phyloP scores from a whole-genome alignment of 1,140 invertebrate species.

The Anthonomus grandis region DNA sequence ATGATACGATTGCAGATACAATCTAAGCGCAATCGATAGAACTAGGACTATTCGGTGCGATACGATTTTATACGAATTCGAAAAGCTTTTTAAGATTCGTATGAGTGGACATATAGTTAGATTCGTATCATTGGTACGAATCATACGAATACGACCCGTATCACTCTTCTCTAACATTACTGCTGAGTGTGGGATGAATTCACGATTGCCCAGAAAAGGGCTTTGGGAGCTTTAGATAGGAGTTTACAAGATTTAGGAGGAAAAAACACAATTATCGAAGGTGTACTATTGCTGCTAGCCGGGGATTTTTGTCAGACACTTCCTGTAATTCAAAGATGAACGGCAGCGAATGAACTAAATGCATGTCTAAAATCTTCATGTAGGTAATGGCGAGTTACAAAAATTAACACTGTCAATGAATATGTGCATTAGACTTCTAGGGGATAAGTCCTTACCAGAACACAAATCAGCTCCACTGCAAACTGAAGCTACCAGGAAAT shows the following conservation, averaged over 20 bases:
- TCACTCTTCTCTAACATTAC: too few species aligned
- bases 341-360: constrained; percentile 50
- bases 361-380: constrained; percentile 45
- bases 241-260: constrained; percentile 40
- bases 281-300: constrained; percentile 45
- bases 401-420: constrained; percentile 48
- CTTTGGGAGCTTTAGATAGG: constrained; percentile 47
- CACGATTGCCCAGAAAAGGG: constrained; percentile 49
- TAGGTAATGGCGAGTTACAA: constrained; percentile 48
- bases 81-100: too few species aligned
- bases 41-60: too few species aligned
- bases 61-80: too few species aligned
- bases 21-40: too few species aligned
- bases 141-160: too few species aligned
- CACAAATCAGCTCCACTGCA: constrained; percentile 42
- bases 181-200: constrained; percentile 48
- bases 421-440: too few species aligned
- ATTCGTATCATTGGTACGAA: too few species aligned
- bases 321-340: constrained; percentile 49
- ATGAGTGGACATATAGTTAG: too few species aligned
- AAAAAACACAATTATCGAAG: constrained; percentile 19
- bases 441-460: constrained; percentile 47
- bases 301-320: constrained; percentile 56
- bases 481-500: constrained; percentile 41
- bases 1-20: too few species aligned